Base-by-base conservation (phyloP, 92 coral and sea anemone genomes). In the Galaxea fascicularis region DNA sequence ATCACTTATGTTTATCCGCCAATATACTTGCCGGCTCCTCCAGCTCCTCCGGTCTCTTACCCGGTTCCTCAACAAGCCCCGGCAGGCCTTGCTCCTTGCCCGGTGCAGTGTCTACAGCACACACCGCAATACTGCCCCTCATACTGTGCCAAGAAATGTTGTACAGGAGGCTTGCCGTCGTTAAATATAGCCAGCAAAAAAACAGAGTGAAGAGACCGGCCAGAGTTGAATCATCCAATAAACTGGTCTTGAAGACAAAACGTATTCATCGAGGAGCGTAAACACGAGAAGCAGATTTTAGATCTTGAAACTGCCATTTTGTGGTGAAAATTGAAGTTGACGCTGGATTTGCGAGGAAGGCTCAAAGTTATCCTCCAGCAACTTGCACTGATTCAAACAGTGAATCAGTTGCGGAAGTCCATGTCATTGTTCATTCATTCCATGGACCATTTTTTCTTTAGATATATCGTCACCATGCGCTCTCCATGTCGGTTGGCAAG, bases 91-190 rank as follows among this genome's bases (percentile, higher is more conserved):
- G 35, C 74, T n/a, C 54, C 81, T 53, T 83, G 87, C n/a, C 74
- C 87, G 12, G 8, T 20, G 59, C 73, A 47, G 56, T 83, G 87
- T 31, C 47, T 63, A 6, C 78, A 63, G 35, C 86, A 73, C 8
- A 16, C 82, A 15, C 65, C 82, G 17, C 51, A 24, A 25, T 83
- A 25, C 59, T 83, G 87, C 11, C 87, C 87, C 8, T 18, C 87
- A 6, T 83, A 83, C 74, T 83, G 87, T 31, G 53, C 82, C 20
- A 26, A 47, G 81, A 62, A 25, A 12, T 83, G 87, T 28, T 83
- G 87, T 52, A 53, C 44, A 26, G 75, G 79, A 47, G 72, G 75
- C 15, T 4, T 79, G n/a, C 65, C 84, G 25, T 62, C 63, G 70
- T 27, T 65, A 51, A 47, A 67, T 7, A 20, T 11, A 2, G 41